Evolutionary conservation across 1,140 invertebrate species (phyloP).

Genomic region (Psix sp.): DNA sequence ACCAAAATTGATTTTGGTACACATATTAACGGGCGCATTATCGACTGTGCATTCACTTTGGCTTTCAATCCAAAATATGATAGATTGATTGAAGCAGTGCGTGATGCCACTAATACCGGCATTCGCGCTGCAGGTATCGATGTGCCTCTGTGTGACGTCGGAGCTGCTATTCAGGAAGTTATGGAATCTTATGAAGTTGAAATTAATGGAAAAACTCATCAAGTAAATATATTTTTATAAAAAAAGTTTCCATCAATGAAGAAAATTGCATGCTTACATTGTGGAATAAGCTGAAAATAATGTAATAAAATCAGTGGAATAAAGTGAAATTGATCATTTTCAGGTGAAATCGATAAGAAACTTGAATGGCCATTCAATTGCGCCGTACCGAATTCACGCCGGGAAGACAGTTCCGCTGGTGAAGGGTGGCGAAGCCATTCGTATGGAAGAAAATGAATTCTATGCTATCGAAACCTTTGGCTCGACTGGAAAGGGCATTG

Average conservation of each 20-base stretch:
- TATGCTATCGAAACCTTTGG: constrained; percentile 99
- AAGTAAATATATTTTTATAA: constrained; percentile 64
- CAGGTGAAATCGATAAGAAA: constrained; percentile 97
- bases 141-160: constrained; percentile 97
- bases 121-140: constrained; percentile 97
- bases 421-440: constrained; percentile 96
- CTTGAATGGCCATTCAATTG: constrained; percentile 98
- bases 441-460: constrained; percentile 99
- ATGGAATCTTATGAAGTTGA: constrained; percentile 99
- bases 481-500: constrained; percentile 96
- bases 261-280: no score
- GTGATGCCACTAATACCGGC: constrained; percentile 98
- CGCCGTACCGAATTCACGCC: constrained; percentile 97
- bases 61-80: constrained; percentile 99
- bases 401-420: constrained; percentile 99
- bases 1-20: constrained; percentile 99
- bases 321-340: constrained; percentile 23
- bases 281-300: no score
- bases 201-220: constrained; percentile 97
- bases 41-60: constrained; percentile 99
- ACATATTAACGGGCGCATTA: constrained; percentile 98
- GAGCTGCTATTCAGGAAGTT: constrained; percentile 98
- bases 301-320: neutral
- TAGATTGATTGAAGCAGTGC: constrained; percentile 94
- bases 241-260: no score